These are phyloP conservation scores for Ericerus pela DNA, from an alignment of 1,140 invertebrate genomes.

Conservation along the genomic window DNA sequence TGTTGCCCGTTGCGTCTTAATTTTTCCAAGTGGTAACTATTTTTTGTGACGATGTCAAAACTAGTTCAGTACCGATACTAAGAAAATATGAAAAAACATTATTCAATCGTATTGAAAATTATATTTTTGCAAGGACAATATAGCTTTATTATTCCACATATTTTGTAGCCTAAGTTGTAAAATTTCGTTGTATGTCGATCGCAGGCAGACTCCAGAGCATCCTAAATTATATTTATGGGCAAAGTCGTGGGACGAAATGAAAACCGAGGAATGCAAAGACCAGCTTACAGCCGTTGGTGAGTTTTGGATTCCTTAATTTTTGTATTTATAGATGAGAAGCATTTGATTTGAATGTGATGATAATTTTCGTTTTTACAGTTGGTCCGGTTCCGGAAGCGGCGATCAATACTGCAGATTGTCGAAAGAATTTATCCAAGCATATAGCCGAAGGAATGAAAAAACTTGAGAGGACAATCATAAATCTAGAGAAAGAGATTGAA, in stretches of 20 bases:
- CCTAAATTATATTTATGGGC: constrained; percentile 74
- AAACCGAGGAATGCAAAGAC: constrained; percentile 28
- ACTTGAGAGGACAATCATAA: constrained; percentile 51
- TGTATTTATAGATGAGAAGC: too few species aligned
- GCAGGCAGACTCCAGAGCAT: constrained; percentile 51
- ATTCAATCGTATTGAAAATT: too few species aligned
- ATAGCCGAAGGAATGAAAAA: constrained; percentile 56
- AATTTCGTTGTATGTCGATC: constrained; percentile 24
- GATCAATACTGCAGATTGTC: constrained; percentile 61
- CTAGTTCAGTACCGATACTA: too few species aligned
- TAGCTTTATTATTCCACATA: too few species aligned
- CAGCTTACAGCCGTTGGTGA: neutral
- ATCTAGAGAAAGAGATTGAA: constrained; percentile 59
- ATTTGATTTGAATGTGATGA: too few species aligned
- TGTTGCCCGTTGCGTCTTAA: too few species aligned
- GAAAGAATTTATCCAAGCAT: constrained; percentile 58
- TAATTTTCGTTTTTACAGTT: neutral
- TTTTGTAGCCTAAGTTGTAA: too few species aligned
- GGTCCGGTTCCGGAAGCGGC: constrained; percentile 61
- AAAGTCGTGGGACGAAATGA: constrained; percentile 55
- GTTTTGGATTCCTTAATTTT: too few species aligned
- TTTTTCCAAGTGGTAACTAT: too few species aligned
- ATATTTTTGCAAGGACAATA: too few species aligned
- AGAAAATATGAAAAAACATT: too few species aligned
- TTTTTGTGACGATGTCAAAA: too few species aligned